Evolutionary conservation across 1,140 invertebrate genomes (phyloP), one percentile per base, ranked within the genome.

Genomic region (Bombus cullumanus): DNA sequence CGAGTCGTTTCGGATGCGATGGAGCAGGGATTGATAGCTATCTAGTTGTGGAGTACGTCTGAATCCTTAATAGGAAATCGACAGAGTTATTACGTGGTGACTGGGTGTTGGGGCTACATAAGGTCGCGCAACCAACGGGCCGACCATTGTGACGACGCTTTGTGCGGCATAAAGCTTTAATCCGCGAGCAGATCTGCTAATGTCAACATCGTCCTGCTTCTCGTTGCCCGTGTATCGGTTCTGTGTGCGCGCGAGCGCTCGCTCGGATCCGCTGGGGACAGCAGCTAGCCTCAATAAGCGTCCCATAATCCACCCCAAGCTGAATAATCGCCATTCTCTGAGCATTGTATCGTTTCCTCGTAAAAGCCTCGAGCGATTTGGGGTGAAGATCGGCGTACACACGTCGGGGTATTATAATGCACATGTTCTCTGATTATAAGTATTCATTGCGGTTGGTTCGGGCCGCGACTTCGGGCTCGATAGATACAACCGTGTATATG

Each of bases 111-210:
- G 83, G 80, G 87, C 88, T 90, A 89, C 90, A 92, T 91, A 92
- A 93, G 92, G 91, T 91, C 89, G 91, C 80, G 90, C 83, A 83
- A 81, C 91, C 89, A 92, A 92, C 91, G 75, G 69, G 37, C 87
- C 82, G 81, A 47, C 86, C 89, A 94, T 94, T 94, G 92, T 93
- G 88, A 82, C 86, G 64, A 79, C 81, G 92, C 93, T 94, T 94
- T 93, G 93, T 93, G 89, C 86, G 75, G 77, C 86, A 94, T 93
- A 94, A 94, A 94, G 94, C 92, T 93, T 92, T 94, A 94, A 94
- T 94, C 94, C 93, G 91, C 90, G 92, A 92, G 85, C 92, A 91
- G 92, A 94, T 94, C 93, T 93, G 92, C 93, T 92, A 94, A 93
- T 94, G 93, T 94, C 94, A 94, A 94, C 93, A 94, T 93, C 91